These are phyloP conservation scores for Pituophis catenifer DNA, from an alignment of 2,113 vertebrate species.

Conservation along the genomic window DNA sequence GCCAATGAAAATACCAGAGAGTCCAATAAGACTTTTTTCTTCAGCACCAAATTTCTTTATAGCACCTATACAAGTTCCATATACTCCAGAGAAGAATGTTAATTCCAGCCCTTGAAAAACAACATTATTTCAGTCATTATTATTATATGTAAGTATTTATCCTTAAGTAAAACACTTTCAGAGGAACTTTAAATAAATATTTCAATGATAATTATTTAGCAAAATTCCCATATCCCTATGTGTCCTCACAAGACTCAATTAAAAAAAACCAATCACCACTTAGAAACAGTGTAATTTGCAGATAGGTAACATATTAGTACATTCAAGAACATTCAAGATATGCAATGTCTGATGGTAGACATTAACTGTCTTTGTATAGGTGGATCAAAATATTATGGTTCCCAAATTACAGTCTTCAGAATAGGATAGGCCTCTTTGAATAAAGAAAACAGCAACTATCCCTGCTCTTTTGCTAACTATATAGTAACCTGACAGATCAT, in stretches of 20 bases:
- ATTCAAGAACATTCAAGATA: background rate
- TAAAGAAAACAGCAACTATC: background rate
- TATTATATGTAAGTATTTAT: background rate
- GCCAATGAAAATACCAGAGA: slow-evolving; percentile 95
- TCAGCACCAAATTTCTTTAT: slow-evolving; percentile 85
- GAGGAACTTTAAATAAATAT: background rate
- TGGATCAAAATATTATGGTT: background rate
- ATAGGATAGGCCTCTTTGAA: background rate
- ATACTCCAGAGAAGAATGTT: slow-evolving; percentile 95
- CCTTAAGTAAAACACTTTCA: background rate
- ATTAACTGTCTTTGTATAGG: background rate
- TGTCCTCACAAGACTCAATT: background rate
- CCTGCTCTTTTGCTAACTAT: background rate
- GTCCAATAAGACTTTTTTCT: slow-evolving; percentile 91
- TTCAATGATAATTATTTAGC: background rate
- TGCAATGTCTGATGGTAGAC: background rate
- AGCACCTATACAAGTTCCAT: slow-evolving; percentile 92
- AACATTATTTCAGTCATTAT: background rate
- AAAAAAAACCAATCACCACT: background rate
- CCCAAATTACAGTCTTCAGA: background rate
- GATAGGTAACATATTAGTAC: background rate
- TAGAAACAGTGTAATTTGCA: background rate
- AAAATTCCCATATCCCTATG: background rate
- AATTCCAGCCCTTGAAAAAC: slow-evolving; percentile 83
- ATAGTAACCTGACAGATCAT: background rate